Percentiles rank a stretch among this genome's conserved stretches.
Evolutionary conservation across 2,113 vertebrate species (phyloP).

Genomic region (Podocnemis expansa): DNA sequence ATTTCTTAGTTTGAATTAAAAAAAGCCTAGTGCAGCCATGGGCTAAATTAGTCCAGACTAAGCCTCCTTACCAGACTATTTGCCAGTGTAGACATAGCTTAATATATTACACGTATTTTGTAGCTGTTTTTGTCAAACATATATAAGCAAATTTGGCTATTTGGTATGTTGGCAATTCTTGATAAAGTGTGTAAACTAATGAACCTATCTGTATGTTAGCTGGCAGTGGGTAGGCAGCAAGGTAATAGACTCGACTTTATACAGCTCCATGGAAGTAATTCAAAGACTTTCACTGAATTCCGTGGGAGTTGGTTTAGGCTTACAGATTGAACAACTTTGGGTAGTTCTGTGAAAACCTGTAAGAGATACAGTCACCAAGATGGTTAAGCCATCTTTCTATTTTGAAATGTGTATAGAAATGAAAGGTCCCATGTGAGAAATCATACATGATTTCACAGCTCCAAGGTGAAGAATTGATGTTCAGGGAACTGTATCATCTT

Average conservation of each 20-base stretch:
- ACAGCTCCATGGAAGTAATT: not conserved
- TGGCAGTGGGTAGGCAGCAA: not conserved
- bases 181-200: not conserved
- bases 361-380: not conserved
- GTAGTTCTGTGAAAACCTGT: not conserved
- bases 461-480: not conserved
- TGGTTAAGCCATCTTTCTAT: not conserved
- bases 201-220: not conserved
- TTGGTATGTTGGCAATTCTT: not conserved
- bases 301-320: not conserved
- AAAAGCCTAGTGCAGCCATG: no score
- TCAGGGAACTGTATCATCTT: not conserved
- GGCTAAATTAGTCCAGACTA: no score
- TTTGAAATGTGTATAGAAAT: not conserved
- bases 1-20: no score
- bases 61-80: no score
- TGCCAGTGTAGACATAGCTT: no score
- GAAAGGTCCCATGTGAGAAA: not conserved
- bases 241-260: not conserved
- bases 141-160: not conserved
- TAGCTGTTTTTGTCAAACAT: not conserved
- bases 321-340: not conserved
- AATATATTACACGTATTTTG: no score
- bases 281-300: not conserved
- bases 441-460: not conserved